These are phyloP conservation scores for Smithornis capensis DNA, from an alignment of 2,113 vertebrate species.

Conservation along the genomic window DNA sequence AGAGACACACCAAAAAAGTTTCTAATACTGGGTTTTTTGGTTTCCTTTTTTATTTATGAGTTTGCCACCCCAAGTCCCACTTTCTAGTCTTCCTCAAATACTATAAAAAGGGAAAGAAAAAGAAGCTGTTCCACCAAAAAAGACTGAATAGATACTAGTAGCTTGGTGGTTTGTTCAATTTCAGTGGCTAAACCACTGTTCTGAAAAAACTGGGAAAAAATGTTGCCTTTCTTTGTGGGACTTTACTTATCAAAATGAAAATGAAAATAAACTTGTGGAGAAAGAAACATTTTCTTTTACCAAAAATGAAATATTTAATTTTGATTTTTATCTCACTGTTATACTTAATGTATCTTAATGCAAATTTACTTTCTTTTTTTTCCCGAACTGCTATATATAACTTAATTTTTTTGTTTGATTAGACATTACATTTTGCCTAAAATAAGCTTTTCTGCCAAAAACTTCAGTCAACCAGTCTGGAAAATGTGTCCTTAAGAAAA, in stretches of 20 bases:
- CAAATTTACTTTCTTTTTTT: rapidly evolving
- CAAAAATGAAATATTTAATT: not conserved
- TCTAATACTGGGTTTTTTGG: not conserved
- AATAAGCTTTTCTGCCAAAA: not conserved
- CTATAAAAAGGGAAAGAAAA: not conserved
- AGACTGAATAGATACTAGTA: not conserved
- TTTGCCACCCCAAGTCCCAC: not conserved
- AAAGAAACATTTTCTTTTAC: not conserved
- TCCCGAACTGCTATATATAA: not conserved
- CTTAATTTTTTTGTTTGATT: not conserved
- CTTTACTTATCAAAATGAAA: not conserved
- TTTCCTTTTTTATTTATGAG: not conserved
- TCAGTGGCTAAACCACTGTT: not conserved
- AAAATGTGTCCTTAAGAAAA: not conserved
- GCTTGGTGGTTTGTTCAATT: not conserved
- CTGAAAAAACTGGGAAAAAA: not conserved
- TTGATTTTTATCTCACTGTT: not conserved
- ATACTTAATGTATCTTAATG: not conserved
- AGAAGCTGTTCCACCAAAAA: not conserved
- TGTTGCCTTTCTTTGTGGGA: not conserved
- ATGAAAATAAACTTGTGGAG: not conserved
- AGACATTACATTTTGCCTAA: not conserved
- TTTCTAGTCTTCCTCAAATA: not conserved
- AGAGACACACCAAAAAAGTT: not conserved
- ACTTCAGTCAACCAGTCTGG: not conserved